Evolutionary conservation across 2,113 vertebrate species (phyloP).

Genomic region (Crotophaga sulcirostris): DNA sequence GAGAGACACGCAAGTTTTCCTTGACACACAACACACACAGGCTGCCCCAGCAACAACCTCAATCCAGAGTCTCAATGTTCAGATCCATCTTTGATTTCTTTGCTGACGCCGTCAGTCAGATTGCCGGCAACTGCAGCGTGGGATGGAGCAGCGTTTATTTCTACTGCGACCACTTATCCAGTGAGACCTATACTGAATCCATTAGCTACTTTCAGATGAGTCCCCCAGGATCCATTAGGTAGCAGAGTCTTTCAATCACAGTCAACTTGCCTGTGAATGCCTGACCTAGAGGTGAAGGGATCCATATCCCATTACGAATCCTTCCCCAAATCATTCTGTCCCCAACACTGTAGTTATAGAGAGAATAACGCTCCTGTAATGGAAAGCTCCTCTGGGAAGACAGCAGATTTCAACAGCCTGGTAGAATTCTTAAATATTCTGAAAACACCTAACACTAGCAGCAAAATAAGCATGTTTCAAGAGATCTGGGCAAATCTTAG

Average conservation of each 20-base stretch:
- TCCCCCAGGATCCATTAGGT: neutral
- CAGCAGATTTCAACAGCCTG: neutral
- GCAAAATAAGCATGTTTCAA: slow-evolving; percentile 1
- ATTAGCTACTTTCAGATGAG: slow-evolving; percentile 33
- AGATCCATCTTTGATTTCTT: neutral
- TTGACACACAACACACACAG: neutral
- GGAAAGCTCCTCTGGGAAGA: slow-evolving; percentile 5
- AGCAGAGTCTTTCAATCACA: slow-evolving; percentile 50
- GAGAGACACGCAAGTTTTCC: neutral
- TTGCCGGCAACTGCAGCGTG: neutral
- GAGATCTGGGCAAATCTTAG: neutral
- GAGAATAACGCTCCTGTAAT: neutral
- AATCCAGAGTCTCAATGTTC: neutral
- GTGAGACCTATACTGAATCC: neutral
- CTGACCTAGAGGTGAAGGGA: slow-evolving; percentile 58
- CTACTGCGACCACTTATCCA: neutral
- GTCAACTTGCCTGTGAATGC: neutral
- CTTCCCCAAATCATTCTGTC: slow-evolving; percentile 32
- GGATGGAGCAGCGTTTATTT: neutral
- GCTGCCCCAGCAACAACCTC: slow-evolving; percentile 1
- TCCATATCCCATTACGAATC: slow-evolving; percentile 51
- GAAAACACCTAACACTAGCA: neutral
- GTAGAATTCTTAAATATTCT: neutral
- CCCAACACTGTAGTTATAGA: neutral
- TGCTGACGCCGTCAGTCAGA: neutral